Percentiles rank a stretch among this genome's conserved stretches.
phyloP scores from a whole-genome alignment of 2,113 vertebrate genomes.

The Panthera tigris region DNA sequence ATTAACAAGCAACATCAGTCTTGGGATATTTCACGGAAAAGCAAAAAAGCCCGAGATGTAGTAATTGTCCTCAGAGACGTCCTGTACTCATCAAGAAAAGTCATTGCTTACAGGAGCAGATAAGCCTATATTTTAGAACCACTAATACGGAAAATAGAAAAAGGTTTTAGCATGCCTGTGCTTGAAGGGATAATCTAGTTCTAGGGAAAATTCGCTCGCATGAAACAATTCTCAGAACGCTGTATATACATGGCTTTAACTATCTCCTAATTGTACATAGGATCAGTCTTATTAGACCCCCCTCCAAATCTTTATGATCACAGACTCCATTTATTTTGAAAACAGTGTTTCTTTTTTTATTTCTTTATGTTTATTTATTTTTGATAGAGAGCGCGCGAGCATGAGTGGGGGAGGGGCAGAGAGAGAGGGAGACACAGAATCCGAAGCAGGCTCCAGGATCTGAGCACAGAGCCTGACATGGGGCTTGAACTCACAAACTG shows the following conservation, averaged over 20 bases:
- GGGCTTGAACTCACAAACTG: too few relatives aligned
- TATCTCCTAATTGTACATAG: background rate
- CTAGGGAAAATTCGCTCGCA: background rate
- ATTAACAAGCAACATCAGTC: background rate
- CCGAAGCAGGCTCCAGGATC: too few relatives aligned
- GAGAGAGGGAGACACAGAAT: too few relatives aligned
- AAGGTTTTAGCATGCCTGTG: background rate
- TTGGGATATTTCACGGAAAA: background rate
- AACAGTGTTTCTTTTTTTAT: background rate
- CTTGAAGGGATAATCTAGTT: background rate
- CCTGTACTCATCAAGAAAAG: background rate
- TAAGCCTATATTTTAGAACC: background rate
- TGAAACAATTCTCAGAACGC: background rate
- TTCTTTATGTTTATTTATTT: too few relatives aligned
- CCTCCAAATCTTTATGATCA: slow-evolving; percentile 9
- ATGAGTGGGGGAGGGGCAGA: too few relatives aligned
- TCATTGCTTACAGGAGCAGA: background rate
- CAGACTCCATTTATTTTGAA: background rate
- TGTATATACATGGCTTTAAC: background rate
- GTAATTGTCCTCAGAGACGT: background rate
- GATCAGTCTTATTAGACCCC: background rate
- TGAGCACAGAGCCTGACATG: too few relatives aligned
- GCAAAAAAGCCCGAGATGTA: background rate
- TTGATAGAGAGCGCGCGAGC: too few relatives aligned
- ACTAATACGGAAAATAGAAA: background rate